phyloP scores from a whole-genome alignment of 2,797 vertebrate species.

The Peromyscus attwateri region DNA sequence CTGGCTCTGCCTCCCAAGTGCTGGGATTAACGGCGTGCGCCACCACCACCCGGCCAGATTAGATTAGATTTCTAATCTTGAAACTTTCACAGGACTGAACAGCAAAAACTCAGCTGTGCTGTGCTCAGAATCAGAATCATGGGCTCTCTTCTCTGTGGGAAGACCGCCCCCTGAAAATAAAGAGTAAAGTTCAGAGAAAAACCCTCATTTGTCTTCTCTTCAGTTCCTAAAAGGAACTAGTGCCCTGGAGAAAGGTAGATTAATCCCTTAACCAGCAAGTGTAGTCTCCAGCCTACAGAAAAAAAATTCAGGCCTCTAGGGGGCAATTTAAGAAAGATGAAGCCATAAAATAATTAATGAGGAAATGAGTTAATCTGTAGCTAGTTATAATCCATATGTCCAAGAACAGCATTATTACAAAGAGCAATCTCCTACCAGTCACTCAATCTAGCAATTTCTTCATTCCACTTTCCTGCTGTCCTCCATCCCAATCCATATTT shows the following conservation, averaged over 20 bases:
- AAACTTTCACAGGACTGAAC: conserved; percentile 42
- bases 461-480: neutral
- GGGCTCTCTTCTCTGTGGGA: neutral
- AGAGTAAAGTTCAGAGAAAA: neutral
- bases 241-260: neutral
- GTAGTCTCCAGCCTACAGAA: neutral
- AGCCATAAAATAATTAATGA: conserved; percentile 79
- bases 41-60: no score
- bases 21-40: no score
- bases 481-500: neutral
- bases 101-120: conserved; percentile 41
- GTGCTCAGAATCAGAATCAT: neutral
- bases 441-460: conserved; percentile 58
- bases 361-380: conserved; percentile 71
- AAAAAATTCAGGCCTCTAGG: conserved; percentile 50
- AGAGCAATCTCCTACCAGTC: conserved; percentile 13
- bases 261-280: conserved; percentile 52
- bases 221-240: neutral
- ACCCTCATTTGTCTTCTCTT: neutral
- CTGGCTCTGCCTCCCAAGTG: no score
- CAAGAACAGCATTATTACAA: conserved; percentile 13
- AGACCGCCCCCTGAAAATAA: conserved; percentile 27
- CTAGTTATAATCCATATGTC: conserved; percentile 71
- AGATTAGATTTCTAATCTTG: conserved; percentile 11
- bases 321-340: conserved; percentile 65